Conservation (phyloP, 1,140 invertebrate genomes). For the Caenorhabditis latens region DNA sequence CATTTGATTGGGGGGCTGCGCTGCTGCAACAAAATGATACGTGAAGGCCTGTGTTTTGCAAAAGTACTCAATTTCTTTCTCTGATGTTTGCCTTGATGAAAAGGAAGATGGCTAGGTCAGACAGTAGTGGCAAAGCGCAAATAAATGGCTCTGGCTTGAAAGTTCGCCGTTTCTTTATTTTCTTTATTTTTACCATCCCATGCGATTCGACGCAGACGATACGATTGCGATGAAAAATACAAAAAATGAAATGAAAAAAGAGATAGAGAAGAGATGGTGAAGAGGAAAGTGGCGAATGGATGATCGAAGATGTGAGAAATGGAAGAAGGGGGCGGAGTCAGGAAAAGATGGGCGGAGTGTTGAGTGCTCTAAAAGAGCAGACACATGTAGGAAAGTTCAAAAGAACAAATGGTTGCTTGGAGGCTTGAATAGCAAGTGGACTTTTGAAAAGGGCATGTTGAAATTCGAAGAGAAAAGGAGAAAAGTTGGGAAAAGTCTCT, state of each 20-base stretch:
- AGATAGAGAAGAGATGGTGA: background rate
- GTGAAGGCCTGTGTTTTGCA: background rate
- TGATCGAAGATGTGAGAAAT: background rate
- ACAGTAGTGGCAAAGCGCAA: constrained; percentile 2
- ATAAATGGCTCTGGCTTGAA: constrained; percentile 31
- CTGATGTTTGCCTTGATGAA: constrained; percentile 38
- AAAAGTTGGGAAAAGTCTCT: too few species aligned
- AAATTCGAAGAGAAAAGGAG: background rate
- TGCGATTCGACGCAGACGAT: background rate
- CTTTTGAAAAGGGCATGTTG: background rate
- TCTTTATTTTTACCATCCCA: background rate
- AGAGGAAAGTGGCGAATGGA: constrained; percentile 22
- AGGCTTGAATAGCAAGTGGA: too few species aligned
- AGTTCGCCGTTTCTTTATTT: constrained; percentile 7
- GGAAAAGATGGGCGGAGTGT: background rate
- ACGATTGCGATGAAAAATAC: background rate
- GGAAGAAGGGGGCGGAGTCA: background rate
- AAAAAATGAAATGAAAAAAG: background rate
- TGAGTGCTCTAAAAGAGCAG: background rate
- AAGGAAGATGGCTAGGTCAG: constrained; percentile 32
- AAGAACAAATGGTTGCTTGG: background rate
- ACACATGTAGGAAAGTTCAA: background rate
- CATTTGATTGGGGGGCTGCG: background rate
- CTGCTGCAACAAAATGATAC: background rate
- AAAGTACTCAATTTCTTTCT: constrained; percentile 32